Evolutionary conservation across 1,140 invertebrate genomes (phyloP).

Genomic region (Drosophila sp.): DNA sequence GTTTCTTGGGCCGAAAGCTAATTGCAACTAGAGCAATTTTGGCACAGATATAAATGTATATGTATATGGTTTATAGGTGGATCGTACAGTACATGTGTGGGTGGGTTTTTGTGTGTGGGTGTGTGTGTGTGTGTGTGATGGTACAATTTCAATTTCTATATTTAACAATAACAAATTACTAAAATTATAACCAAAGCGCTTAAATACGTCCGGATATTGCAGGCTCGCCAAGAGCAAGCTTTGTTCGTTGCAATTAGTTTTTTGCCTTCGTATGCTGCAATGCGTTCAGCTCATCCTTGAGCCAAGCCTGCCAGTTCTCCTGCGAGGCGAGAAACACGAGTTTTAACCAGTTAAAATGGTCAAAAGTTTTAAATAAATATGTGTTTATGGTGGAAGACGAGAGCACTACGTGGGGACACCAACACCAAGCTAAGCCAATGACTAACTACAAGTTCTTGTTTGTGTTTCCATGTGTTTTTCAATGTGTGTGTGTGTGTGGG

Average conservation of each 20-base stretch:
- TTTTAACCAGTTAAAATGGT: constrained; percentile 35
- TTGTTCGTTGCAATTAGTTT: constrained; percentile 62
- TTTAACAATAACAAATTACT: constrained; percentile 80
- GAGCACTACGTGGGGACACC: constrained; percentile 40
- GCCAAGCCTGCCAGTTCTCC: constrained; percentile 78
- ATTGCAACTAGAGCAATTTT: constrained; percentile 60
- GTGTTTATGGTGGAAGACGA: constrained; percentile 8
- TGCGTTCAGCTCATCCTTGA: constrained; percentile 77
- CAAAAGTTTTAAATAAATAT: constrained; percentile 39
- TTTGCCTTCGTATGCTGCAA: constrained; percentile 69
- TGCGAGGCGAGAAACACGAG: constrained; percentile 59
- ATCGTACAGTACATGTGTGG: constrained; percentile 41
- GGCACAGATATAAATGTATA: constrained; percentile 58
- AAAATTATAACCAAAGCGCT: constrained; percentile 70
- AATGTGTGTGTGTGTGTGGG: not conserved
- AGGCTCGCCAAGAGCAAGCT: constrained; percentile 14
- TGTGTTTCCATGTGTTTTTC: not conserved
- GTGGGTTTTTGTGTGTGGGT: constrained; percentile 22
- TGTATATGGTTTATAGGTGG: constrained; percentile 24
- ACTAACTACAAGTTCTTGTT: constrained; percentile 33
- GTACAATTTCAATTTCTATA: constrained; percentile 51
- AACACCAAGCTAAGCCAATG: constrained; percentile 61
- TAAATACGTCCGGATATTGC: constrained; percentile 54
- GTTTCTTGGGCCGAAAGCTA: constrained; percentile 25
- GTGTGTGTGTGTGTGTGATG: constrained; percentile 35